Base-by-base conservation (phyloP, 2,797 vertebrate genomes). In the Crocidura indochinensis region DNA sequence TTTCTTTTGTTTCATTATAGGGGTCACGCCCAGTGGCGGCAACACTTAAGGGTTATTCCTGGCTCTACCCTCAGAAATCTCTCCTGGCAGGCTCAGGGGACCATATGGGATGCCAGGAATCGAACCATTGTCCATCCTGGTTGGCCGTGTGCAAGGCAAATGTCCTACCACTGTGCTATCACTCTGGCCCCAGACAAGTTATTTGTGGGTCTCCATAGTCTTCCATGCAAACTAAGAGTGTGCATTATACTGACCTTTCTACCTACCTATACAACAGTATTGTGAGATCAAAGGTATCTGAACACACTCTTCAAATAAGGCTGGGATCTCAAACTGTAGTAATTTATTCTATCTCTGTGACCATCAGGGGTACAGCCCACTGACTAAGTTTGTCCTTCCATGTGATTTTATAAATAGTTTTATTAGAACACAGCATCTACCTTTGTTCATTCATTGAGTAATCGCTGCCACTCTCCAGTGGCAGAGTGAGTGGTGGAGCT, bases 321-420 rank as follows among this genome's bases (percentile, higher is more conserved):
- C 47, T 19, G 38, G 19, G 5, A 8, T 6, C 0, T 29, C 71
- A 17, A 31, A 67, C 89, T 80, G n/a, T 47, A 49, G 51, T 46
- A 26, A 44, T 2, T 38, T 38, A 2, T 38, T 38, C 1, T n/a
- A 10, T 2, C 20, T 19, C 51, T 87, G 38, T 31, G 38, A 60
- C 8, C 6, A 20, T 17, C 0, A 75, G 6, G 31, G 67, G 24
- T 17, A 24, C 2, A 46, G 62, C 20, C 53, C 51, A 1, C 31
- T 47, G 29, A 27, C 11, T 69, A 49, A 93, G 65, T 77, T 31
- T 53, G 27, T 14, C 7, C 27, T 31, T 2, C 22, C 27, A 29
- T 22, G 31, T 87, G 19, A 69, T 51, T 83, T 73, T 94, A 0
- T 76, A 73, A 75, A 83, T 86, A 87, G 64, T 80, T 94, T 94